A percentile compares a stretch with the other conserved stretches of the same genome.
phyloP scores from a whole-genome alignment of 53 echinoderm and acorn worm genomes.

The Holothuria leucospilota region DNA sequence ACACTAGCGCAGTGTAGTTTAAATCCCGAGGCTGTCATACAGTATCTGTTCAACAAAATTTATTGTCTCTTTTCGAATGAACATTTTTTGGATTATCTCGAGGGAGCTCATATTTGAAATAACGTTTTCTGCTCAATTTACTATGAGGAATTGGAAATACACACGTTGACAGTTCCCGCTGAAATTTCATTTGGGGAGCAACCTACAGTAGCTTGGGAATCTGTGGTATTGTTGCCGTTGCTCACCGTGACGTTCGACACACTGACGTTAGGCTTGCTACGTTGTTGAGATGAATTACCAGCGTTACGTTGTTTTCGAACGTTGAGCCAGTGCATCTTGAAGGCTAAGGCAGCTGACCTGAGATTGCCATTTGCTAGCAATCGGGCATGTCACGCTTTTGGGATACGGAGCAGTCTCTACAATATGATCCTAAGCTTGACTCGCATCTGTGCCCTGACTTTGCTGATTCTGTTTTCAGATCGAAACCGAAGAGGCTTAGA shows the following conservation, averaged over 20 bases:
- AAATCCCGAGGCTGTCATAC: too few relatives aligned
- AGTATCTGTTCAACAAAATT: too few relatives aligned
- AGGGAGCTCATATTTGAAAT: too few relatives aligned
- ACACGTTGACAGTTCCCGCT: not conserved
- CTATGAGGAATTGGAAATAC: too few relatives aligned
- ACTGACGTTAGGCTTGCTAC: too few relatives aligned
- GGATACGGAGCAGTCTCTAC: slow-evolving; percentile 18
- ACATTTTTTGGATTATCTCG: too few relatives aligned
- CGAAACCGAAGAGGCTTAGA: slow-evolving; percentile 29
- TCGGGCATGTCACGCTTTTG: slow-evolving; percentile 31
- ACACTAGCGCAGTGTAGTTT: too few relatives aligned
- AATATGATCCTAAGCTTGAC: not conserved
- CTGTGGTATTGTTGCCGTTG: not conserved
- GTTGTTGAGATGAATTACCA: too few relatives aligned
- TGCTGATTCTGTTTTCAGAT: not conserved
- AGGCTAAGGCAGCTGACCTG: not conserved
- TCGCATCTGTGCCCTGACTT: slow-evolving; percentile 4
- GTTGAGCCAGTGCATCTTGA: not conserved
- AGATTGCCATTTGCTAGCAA: not conserved
- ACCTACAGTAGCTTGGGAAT: not conserved
- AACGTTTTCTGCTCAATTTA: too few relatives aligned
- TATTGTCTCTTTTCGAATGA: too few relatives aligned
- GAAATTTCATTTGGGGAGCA: not conserved
- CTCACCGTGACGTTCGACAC: too few relatives aligned
- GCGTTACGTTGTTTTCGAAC: too few relatives aligned